Evolutionary conservation across 1,140 invertebrate species (phyloP), one percentile per base, ranked within the genome.

Genomic region (Pygmarrhopalites habei): DNA sequence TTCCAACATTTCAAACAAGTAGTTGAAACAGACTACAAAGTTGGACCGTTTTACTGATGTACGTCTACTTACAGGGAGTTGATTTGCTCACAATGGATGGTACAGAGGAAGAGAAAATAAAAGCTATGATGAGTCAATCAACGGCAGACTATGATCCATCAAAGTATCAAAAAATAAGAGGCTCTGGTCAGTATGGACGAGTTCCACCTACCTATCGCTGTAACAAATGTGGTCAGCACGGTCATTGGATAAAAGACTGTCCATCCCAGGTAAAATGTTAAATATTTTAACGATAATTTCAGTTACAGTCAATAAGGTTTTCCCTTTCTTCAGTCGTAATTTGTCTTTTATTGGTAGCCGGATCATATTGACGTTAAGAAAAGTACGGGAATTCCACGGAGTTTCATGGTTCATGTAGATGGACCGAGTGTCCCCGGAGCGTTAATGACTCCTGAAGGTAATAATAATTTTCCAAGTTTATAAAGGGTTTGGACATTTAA

Each of bases 201-300:
- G 89, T 96, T 35, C 93, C 93, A 51, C 75, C 86, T 29, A 87
- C 85, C 73, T 98, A 98, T 76, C 83, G 88, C 49, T 98, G 95
- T 78, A 91, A 88, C 73, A 90, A 91, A 73, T 98, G 94, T 77
- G 86, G 90, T 72, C 87, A 92, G 74, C 82, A 83, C 64, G 94
- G 94, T 1, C 94, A 98, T 79, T 98, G 92, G 90, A 95, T 95
- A 58, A 93, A 92, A 76, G 89, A 94, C 77, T 97, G 94, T 75
- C 90, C 91, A 17, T 77, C 72, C 57, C 77, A 77, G 67, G 85
- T 85, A 79, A 82, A 76, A 72, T 51, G 39, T 41, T 41, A n/a
- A n/a, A n/a, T n/a, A n/a, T n/a, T n/a, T n/a, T n/a, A n/a, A n/a
- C n/a, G n/a, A n/a, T n/a, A n/a, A n/a, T n/a, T n/a, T n/a, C n/a